Evolutionary conservation across 2,888 invertebrate species (phyloP).

Genomic region (Diarsia rubi): DNA sequence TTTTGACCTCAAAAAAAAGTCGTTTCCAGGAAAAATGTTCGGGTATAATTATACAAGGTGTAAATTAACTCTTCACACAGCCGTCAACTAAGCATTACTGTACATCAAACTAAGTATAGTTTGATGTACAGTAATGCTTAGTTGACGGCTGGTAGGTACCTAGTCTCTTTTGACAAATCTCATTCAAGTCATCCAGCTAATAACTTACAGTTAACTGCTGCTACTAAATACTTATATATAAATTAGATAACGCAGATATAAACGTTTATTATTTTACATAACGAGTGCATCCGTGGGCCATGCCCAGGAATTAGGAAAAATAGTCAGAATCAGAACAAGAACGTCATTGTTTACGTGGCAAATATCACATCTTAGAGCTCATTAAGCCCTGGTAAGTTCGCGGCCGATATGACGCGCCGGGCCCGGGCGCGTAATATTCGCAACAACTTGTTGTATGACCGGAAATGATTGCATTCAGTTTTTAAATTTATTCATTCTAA

Average conservation of each 20-base stretch:
- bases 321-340: not conserved
- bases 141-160: too few relatives aligned
- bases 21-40: too few relatives aligned
- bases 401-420: constrained; percentile 83
- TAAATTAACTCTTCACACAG: too few relatives aligned
- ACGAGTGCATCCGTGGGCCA: too few relatives aligned
- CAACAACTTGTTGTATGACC: not conserved
- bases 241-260: not conserved
- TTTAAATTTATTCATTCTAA: not conserved
- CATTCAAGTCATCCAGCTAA: not conserved
- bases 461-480: not conserved
- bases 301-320: not conserved
- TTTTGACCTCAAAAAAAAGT: too few relatives aligned
- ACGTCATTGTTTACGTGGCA: constrained; percentile 33
- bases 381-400: constrained; percentile 81
- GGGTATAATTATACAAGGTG: too few relatives aligned
- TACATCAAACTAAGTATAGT: too few relatives aligned
- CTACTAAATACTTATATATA: not conserved
- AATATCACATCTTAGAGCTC: constrained; percentile 50
- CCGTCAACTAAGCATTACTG: too few relatives aligned
- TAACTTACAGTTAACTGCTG: not conserved
- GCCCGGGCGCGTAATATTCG: constrained; percentile 67
- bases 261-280: not conserved
- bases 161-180: not conserved
- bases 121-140: too few relatives aligned